phyloP scores from a whole-genome alignment of 2,113 vertebrate genomes.

The Menidia beryllina region DNA sequence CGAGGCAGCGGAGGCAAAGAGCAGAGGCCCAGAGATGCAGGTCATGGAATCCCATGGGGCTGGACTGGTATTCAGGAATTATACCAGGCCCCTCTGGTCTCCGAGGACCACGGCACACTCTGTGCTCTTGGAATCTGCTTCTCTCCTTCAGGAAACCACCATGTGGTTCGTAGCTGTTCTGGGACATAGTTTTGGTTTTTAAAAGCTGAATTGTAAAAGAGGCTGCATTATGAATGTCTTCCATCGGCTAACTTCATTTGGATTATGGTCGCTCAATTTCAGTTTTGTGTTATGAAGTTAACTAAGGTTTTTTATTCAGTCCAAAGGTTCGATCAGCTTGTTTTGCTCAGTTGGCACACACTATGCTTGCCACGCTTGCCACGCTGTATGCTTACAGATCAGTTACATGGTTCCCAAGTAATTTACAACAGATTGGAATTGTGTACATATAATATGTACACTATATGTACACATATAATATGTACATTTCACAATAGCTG shows the following conservation, averaged over 20 bases:
- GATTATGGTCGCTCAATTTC: conserved; percentile 28
- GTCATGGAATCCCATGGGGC: conserved; percentile 72
- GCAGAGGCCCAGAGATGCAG: conserved; percentile 68
- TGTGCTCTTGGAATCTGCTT: conserved; percentile 24
- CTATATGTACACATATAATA: too few species aligned
- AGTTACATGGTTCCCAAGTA: neutral
- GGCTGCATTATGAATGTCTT: conserved; percentile 25
- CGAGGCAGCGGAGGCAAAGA: conserved; percentile 45
- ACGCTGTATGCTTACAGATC: neutral
- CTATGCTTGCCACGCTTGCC: conserved; percentile 48
- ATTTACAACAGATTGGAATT: too few species aligned
- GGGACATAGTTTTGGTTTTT: conserved; percentile 21
- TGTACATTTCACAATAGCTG: too few species aligned
- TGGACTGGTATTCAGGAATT: conserved; percentile 71
- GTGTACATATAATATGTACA: too few species aligned
- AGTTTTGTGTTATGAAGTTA: conserved; percentile 25
- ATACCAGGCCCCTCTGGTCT: conserved; percentile 62
- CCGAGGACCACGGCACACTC: conserved; percentile 39
- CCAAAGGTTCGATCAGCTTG: conserved; percentile 52
- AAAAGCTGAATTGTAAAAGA: conserved; percentile 50
- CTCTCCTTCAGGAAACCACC: conserved; percentile 25
- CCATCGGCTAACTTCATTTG: conserved; percentile 36
- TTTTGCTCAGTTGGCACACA: conserved; percentile 38
- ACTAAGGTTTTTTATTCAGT: conserved; percentile 60
- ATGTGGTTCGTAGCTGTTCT: neutral